These are phyloP conservation scores for Heliconius melpomene DNA, from an alignment of 1,140 invertebrate genomes.

Conservation along the genomic window DNA sequence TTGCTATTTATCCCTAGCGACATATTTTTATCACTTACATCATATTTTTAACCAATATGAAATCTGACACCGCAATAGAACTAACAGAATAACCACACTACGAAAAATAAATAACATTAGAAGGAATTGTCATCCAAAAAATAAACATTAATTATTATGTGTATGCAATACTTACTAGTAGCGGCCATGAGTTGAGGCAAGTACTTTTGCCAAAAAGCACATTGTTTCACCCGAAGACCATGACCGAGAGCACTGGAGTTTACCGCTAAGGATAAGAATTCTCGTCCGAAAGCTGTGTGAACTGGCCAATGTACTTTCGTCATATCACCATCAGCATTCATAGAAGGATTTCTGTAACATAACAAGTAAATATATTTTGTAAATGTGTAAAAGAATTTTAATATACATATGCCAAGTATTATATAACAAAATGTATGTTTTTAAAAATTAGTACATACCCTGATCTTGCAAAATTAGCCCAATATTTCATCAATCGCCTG, in stretches of 20 bases:
- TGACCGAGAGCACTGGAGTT: slow-evolving; percentile 91
- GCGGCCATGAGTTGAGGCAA: slow-evolving; percentile 92
- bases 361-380: slow-evolving; percentile 17
- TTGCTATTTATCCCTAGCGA: too few relatives aligned
- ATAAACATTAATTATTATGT: neutral
- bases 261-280: slow-evolving; percentile 92
- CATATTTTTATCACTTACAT: too few relatives aligned
- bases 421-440: slow-evolving; percentile 1
- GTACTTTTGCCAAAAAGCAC: slow-evolving; percentile 98
- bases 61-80: too few relatives aligned
- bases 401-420: too few relatives aligned
- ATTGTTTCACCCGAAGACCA: slow-evolving; percentile 93
- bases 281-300: slow-evolving; percentile 90
- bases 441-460: slow-evolving; percentile 84
- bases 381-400: neutral
- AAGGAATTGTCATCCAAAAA: too few relatives aligned
- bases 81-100: too few relatives aligned
- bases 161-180: slow-evolving; percentile 82
- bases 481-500: slow-evolving; percentile 95
- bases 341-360: slow-evolving; percentile 84
- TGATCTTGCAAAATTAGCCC: slow-evolving; percentile 97
- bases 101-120: too few relatives aligned
- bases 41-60: too few relatives aligned
- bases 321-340: slow-evolving; percentile 84
- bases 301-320: slow-evolving; percentile 90